A percentile compares a stretch with the other conserved stretches of the same genome.
phyloP scores from a whole-genome alignment of 2,797 vertebrate genomes.

The Onychomys arenicola region DNA sequence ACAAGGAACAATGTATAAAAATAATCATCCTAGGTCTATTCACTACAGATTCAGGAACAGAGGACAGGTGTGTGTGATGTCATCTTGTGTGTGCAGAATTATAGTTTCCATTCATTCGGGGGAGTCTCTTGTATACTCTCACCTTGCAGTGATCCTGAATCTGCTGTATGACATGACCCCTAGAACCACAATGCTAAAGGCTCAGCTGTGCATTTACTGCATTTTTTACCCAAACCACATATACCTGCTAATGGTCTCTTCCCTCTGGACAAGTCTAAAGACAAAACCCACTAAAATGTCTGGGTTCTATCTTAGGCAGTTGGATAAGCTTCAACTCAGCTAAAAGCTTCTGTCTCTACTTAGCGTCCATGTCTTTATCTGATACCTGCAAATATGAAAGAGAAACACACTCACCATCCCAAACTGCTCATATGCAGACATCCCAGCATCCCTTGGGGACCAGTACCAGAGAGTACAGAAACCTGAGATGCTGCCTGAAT shows the following conservation, averaged over 20 bases:
- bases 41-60: not conserved
- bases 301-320: not conserved
- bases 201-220: not conserved
- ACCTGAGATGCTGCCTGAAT: not conserved
- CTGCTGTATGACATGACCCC: not conserved
- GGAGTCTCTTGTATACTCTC: not conserved
- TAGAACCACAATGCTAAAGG: not conserved
- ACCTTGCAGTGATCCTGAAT: not conserved
- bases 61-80: not conserved
- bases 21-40: not conserved
- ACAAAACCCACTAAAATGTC: not conserved
- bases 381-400: not conserved
- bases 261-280: not conserved
- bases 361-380: not conserved
- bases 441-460: not conserved
- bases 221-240: not conserved
- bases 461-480: not conserved
- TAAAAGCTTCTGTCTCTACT: not conserved
- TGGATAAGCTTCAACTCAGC: slow-evolving; percentile 1
- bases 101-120: not conserved
- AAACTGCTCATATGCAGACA: not conserved
- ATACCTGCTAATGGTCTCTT: not conserved
- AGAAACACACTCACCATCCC: not conserved
- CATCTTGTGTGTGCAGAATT: not conserved
- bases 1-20: not conserved